Evolutionary conservation across 2,113 vertebrate species (phyloP), one percentile per base, ranked within the genome.

Genomic region (Gobio gobio): DNA sequence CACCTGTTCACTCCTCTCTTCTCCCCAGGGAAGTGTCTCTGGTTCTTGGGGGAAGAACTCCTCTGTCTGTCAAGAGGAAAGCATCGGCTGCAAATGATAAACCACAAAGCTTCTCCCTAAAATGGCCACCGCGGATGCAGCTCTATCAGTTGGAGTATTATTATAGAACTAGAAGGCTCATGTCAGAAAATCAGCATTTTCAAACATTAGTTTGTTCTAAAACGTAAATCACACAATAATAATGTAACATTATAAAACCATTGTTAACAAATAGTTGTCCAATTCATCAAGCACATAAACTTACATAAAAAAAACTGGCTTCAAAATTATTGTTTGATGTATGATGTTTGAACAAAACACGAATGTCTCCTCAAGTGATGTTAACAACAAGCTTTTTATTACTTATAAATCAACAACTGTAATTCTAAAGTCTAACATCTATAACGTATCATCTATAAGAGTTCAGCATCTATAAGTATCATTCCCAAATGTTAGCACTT

Each of bases 1-100:
- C 74, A 84, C 51, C 70, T 84, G 84, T 64, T 73, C 36, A 5
- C 10, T 70, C 76, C 81, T 47, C 33, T 29, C 68, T 68, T 86
- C 61, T 47, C 82, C 82, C 49, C 13, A 75, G 77, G 85, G 80
- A 75, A 40, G 74, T 10, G 20, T 88, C 77, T 70, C 3, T 16
- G 22, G 51, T 79, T 84, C 59, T 82, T 73, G 33, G 49, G 63
- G 72, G 26, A 64, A 49, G n/a, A 63, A 75, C 78, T 76, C 45
- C 40, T 16, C 81, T 78, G 54, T 72, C 61, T 47, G 82, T 45
- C 82, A 72, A 72, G 80, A 24, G 10, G 43, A 72, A 82, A 83
- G 22, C 66, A 58, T 49, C 14, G 33, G 18, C 61, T 47, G 59
- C 13, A 36, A 33, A 51, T 20, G 45, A 81, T 68, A 66, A 68